phyloP scores from a whole-genome alignment of 2,888 invertebrate species.

The Noctua janthina region DNA sequence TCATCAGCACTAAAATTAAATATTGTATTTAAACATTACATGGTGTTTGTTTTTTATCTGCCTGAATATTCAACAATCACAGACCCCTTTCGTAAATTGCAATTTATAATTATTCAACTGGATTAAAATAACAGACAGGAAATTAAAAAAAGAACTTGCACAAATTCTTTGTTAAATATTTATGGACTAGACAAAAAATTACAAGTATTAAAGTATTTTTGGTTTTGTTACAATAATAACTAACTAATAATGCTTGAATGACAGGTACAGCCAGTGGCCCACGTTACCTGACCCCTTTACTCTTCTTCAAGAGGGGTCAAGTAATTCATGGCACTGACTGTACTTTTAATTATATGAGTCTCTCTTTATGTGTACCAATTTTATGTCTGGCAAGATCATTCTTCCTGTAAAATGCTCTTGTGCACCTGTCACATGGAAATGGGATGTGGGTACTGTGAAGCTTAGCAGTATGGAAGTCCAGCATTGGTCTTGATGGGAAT shows the following conservation, averaged over 20 bases:
- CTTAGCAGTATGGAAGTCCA: slow-evolving; percentile 82
- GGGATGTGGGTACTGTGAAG: slow-evolving; percentile 80
- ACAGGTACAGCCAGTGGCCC: background rate
- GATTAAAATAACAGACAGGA: background rate
- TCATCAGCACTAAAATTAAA: slow-evolving; percentile 82
- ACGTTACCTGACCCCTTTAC: too few species aligned
- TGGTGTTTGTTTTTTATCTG: slow-evolving; percentile 53
- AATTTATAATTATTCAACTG: background rate
- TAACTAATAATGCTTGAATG: background rate
- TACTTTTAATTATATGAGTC: slow-evolving; percentile 62
- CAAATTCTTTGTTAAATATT: slow-evolving; percentile 12
- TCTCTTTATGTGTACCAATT: slow-evolving; percentile 83
- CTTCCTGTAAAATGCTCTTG: slow-evolving; percentile 84
- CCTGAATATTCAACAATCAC: background rate
- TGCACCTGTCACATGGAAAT: slow-evolving; percentile 82
- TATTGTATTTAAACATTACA: slow-evolving; percentile 74
- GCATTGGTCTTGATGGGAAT: slow-evolving; percentile 83
- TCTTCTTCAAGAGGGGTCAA: background rate
- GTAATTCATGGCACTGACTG: background rate
- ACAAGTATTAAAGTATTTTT: slow-evolving; percentile 36
- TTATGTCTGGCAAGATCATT: slow-evolving; percentile 85
- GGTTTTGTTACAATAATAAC: slow-evolving; percentile 27
- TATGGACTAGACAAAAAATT: slow-evolving; percentile 51
- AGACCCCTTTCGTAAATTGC: too few species aligned
- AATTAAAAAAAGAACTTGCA: slow-evolving; percentile 1